Evolutionary conservation across 1,140 invertebrate species (phyloP), one percentile per base, ranked within the genome.

Genomic region (Scylla paramamosain): DNA sequence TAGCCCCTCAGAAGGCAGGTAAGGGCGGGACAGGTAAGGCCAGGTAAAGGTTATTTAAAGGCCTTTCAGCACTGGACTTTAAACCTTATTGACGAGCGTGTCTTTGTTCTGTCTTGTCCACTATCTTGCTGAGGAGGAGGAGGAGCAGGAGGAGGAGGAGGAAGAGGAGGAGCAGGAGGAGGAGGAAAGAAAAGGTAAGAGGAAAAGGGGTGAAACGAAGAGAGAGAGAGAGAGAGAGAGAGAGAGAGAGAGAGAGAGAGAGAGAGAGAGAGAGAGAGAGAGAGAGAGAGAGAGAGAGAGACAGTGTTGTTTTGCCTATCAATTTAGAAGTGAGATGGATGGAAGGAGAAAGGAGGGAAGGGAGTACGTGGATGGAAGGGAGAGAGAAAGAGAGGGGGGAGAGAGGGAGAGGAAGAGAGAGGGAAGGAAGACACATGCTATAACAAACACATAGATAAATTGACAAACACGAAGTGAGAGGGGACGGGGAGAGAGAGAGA

Each of bases 401-500:
- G 67, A 59, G 67, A n/a, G 67, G 25, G n/a, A 77, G 67, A 2
- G 67, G n/a, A 20, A 77, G 67, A n/a, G 20, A n/a, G 67, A 25
- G 25, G 25, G 67, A 77, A 77, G 20, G 20, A 77, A 77, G 67
- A 77, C 20, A 77, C 67, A 77, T 77, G 67, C 20, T n/a, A 77
- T 77, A 77, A 77, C 67, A n/a, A 77, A 77, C 67, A 77, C 67
- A n/a, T 77, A 77, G 67, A 77, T 77, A 77, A 77, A 77, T 77
- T 77, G 67, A 77, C 20, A 77, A 77, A 77, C 67, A n/a, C 25
- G 20, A 77, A 77, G 67, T n/a, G 67, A 77, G 67, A 77, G 67
- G 25, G 67, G 67, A 77, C 12, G 1, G 67, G 3, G n/a, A 77
- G n/a, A 77, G 67, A n/a, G 52, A n/a, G 67, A 77, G 67, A 77